Base-by-base conservation (phyloP, 2,888 invertebrate genomes). In the Quadroppia sp. region DNA sequence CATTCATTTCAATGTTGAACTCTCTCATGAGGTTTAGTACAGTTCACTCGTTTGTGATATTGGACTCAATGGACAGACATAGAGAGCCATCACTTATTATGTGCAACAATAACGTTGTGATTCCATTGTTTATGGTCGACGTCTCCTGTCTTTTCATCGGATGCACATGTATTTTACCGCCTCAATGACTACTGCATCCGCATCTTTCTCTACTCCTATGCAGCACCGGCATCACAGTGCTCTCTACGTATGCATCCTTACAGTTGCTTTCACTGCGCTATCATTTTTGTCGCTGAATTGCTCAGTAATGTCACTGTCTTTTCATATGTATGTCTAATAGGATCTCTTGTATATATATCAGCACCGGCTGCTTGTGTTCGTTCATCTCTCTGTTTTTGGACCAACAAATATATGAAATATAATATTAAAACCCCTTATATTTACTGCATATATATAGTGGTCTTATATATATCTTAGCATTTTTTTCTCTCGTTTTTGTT, bases 81-180 rank as follows among this genome's bases (percentile, higher is more conserved):
- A n/a, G 15, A 7, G 32, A 69, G 25, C 42, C 45, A 42, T 42
- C 40, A 69, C 69, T 42, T 69, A 69, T 69, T 69, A 45, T 69
- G 69, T 69, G 69, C 69, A 69, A 69, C 69, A 69, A 69, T 69
- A 69, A 69, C 45, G 40, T 42, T 45, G 69, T 15, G 32, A 69
- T 45, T 23, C 69, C 69, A 69, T 69, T 69, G 69, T 69, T 69
- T 69, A 40, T 69, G 69, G 69, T 69, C 69, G 69, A 69, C 69
- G 45, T 42, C 69, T 69, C 69, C 69, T 69, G 69, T 69, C 69
- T 69, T 69, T 69, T 69, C 69, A 69, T 69, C 42, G 69, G 69
- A 69, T 69, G 69, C 69, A 69, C 69, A 42, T 40, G 69, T 69
- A 69, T 69, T 69, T 69, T 69, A 69, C 69, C 45, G 69, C 69